Evolutionary conservation across 1,140 invertebrate species (phyloP).

Genomic region (Caenorhabditis tropicalis): DNA sequence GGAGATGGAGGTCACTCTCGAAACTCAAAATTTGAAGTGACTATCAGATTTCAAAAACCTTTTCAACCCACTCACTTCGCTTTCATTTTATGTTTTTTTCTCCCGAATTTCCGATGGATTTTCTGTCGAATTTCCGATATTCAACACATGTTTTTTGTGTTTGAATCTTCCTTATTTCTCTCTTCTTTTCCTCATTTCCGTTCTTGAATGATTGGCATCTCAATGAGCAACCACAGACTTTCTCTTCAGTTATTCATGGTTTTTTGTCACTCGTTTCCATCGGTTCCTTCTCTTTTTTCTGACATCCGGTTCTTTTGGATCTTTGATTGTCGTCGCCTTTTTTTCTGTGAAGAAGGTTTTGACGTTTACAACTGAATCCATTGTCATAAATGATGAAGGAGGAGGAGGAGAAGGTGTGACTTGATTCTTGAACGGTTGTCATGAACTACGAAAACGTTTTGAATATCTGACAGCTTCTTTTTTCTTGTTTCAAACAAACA

Average conservation of each 20-base stretch:
- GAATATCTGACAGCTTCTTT: not conserved
- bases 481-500: not conserved
- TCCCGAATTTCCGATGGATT: too few relatives aligned
- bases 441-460: not conserved
- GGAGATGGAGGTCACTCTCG: not conserved
- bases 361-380: not conserved
- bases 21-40: not conserved
- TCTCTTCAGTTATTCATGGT: conserved; percentile 15
- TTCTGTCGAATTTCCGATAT: not conserved
- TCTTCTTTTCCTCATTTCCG: not conserved
- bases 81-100: not conserved
- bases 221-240: not conserved
- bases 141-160: not conserved
- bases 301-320: not conserved
- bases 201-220: not conserved
- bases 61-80: not conserved
- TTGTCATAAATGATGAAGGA: not conserved
- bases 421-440: conserved; percentile 32
- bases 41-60: not conserved
- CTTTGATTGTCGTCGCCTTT: not conserved
- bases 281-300: not conserved
- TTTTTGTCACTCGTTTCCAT: conserved; percentile 25
- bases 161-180: not conserved
- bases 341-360: not conserved
- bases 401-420: not conserved